Base-by-base conservation (phyloP, 2,797 vertebrate genomes). In the Melanotaenia nigrans region DNA sequence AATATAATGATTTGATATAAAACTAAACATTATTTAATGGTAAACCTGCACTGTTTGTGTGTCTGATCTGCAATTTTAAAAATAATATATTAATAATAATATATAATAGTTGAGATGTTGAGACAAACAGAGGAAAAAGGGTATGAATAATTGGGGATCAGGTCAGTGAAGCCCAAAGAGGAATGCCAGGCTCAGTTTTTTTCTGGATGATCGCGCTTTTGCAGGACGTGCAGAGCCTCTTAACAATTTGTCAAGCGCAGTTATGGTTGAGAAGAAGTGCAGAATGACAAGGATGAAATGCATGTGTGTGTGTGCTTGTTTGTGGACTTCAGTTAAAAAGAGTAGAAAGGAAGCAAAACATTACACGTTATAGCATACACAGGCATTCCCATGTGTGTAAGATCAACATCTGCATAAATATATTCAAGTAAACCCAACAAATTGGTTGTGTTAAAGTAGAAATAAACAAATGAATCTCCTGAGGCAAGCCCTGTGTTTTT, bases 141-240 rank as follows among this genome's bases (percentile, higher is more conserved):
- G 54, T 64, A 30, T 2, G 16, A 66, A 83, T 90, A 83, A 87
- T 85, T 91, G 84, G 83, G 77, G 66, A 6, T 75, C 57, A 71
- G 73, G 79, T 81, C 2, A 24, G 32, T 45, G n/a, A 78, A 87
- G 78, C 74, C 82, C 70, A 78, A 60, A 78, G 74, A 84, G 56
- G 61, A 75, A 65, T 14, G 76, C 80, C 77, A 75, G 70, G 60
- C 78, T 78, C 86, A 61, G 85, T 83, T 81, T 88, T 89, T 9
- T 88, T 92, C 84, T 89, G 87, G 81, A 63, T 79, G 83, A 53
- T 71, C 89, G 84, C 85, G 57, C 86, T 88, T 75, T 71, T 73
- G 66, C 73, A 35, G 65, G 79, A 92, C 79, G 81, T 92, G 92
- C 65, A 51, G 13, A 47, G 90, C 65, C 61, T 36, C 82, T 80